Percentiles rank a stretch among this genome's conserved stretches.
Conservation (phyloP, 2,888 invertebrate genomes). For the Onchidella celtica region DNA sequence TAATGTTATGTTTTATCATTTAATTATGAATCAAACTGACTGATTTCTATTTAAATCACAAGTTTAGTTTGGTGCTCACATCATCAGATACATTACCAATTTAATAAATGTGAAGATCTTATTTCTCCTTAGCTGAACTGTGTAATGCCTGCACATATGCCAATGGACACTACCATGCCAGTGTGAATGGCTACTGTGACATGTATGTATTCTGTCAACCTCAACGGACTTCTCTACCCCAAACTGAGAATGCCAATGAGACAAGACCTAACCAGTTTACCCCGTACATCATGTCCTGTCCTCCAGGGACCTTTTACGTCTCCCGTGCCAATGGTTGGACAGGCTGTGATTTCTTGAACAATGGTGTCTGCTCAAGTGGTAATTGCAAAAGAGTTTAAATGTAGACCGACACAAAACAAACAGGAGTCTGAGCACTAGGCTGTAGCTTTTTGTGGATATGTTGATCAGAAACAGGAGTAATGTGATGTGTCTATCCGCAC, state of each 20-base stretch:
- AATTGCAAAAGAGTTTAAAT: conserved; percentile 2
- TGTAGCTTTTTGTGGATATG: no score
- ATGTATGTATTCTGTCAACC: conserved; percentile 53
- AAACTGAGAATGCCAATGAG: background rate
- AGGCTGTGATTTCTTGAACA: conserved; percentile 40
- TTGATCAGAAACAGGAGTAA: no score
- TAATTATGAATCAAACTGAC: no score
- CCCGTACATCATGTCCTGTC: conserved; percentile 45
- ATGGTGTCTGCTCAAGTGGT: conserved; percentile 46
- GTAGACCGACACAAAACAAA: background rate
- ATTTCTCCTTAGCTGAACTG: conserved; percentile 50
- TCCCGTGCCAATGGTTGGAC: conserved; percentile 34
- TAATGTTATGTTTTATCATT: no score
- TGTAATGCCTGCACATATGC: conserved; percentile 54
- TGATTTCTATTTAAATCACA: no score
- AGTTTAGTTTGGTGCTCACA: no score
- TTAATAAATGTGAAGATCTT: no score
- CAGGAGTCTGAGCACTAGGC: no score
- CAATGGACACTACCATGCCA: conserved; percentile 53
- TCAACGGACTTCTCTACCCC: no score
- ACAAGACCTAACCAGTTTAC: background rate
- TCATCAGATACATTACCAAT: no score
- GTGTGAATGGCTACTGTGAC: conserved; percentile 53
- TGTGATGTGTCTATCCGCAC: no score
- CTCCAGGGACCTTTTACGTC: conserved; percentile 50